Evolutionary conservation across 2,888 invertebrate genomes (phyloP).

Genomic region (Cotesia congregata): DNA sequence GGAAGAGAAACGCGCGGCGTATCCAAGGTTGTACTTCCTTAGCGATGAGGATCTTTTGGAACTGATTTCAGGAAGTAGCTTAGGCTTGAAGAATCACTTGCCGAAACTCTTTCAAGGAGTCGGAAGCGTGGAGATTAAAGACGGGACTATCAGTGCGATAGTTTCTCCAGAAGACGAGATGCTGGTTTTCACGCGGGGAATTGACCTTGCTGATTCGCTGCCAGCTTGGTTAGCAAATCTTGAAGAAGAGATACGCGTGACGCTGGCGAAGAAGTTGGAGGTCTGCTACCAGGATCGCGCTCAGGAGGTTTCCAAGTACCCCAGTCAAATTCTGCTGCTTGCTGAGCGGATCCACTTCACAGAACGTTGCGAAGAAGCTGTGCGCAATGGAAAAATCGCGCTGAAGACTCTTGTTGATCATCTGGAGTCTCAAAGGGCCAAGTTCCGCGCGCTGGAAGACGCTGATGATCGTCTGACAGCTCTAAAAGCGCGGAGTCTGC

Average conservation of each 20-base stretch:
- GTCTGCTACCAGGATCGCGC: constrained; percentile 60
- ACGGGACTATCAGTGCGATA: constrained; percentile 74
- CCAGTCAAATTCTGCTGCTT: constrained; percentile 63
- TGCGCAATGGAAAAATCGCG: constrained; percentile 58
- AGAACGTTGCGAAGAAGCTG: constrained; percentile 62
- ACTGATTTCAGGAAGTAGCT: constrained; percentile 75
- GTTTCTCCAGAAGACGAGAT: constrained; percentile 77
- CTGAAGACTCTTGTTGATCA: constrained; percentile 71
- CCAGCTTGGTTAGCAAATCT: constrained; percentile 85
- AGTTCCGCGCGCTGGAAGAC: constrained; percentile 72
- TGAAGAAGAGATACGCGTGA: constrained; percentile 83
- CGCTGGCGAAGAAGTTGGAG: constrained; percentile 60
- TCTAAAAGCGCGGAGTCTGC: constrained; percentile 90
- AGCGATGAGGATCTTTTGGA: constrained; percentile 98
- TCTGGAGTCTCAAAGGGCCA: constrained; percentile 72
- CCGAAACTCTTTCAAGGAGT: constrained; percentile 97
- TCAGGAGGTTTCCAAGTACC: constrained; percentile 61
- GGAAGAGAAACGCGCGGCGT: constrained; percentile 93
- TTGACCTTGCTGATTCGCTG: constrained; percentile 61
- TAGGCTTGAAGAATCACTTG: constrained; percentile 86
- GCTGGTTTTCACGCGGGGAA: constrained; percentile 71
- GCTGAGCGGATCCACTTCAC: constrained; percentile 64
- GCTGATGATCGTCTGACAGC: constrained; percentile 75
- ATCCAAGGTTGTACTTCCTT: constrained; percentile 96
- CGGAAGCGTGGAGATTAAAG: constrained; percentile 80